These are phyloP conservation scores for Botia kubotai DNA, from an alignment of 2,797 vertebrate species.

Conservation along the genomic window DNA sequence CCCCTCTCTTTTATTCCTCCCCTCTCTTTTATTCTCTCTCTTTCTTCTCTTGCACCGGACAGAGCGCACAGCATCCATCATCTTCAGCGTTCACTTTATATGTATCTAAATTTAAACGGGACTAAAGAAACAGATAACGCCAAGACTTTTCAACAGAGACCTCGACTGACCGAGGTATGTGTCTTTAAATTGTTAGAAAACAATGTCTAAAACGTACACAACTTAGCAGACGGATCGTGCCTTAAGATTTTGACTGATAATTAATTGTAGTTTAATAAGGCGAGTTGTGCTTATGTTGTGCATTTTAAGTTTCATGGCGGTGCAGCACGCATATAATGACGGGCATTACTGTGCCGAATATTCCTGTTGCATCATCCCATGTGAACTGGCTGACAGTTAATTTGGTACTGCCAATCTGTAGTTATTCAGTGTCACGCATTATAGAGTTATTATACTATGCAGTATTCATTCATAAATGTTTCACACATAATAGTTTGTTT, in stretches of 20 bases:
- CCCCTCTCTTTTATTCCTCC: constrained; percentile 40
- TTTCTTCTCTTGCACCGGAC: constrained; percentile 41
- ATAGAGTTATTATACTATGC: not conserved
- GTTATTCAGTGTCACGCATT: not conserved
- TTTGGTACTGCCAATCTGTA: not conserved
- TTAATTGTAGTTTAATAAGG: not conserved
- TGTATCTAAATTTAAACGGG: constrained; percentile 50
- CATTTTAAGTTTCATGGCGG: not conserved
- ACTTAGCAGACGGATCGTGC: not conserved
- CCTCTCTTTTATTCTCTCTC: constrained; percentile 38
- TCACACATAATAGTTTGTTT: not conserved
- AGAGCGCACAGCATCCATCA: constrained; percentile 48
- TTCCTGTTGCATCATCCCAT: constrained; percentile 22
- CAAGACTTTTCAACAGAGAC: not conserved
- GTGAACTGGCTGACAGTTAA: not conserved
- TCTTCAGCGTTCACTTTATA: constrained; percentile 50
- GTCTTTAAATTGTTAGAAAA: not conserved
- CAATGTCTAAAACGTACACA: not conserved
- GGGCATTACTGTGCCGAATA: constrained; percentile 15
- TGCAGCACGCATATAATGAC: not conserved
- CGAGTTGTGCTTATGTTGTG: not conserved
- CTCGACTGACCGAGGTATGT: not conserved
- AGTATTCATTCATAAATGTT: not conserved
- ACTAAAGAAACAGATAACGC: not conserved
- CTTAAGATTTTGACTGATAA: not conserved